Evolutionary conservation across 2,888 invertebrate genomes (phyloP).

Genomic region (Ochropleura leucogaster): DNA sequence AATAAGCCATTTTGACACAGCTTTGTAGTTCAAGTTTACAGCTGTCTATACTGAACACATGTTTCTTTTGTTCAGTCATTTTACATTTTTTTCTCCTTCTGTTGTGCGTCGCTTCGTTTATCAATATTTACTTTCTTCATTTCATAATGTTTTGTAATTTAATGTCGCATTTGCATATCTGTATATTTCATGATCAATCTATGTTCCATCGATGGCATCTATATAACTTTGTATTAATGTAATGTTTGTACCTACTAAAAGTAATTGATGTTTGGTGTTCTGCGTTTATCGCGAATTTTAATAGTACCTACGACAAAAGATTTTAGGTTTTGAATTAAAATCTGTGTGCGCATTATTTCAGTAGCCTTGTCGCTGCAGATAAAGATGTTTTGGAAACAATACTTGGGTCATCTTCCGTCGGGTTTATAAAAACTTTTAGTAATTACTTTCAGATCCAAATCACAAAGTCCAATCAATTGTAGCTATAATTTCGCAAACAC

Average conservation of each 20-base stretch:
- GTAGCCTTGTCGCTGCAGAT: slow-evolving; percentile 54
- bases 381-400: slow-evolving; percentile 58
- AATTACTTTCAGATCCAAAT: slow-evolving; percentile 29
- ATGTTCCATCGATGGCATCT: slow-evolving; percentile 3
- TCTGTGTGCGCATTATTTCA: slow-evolving; percentile 40
- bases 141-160: slow-evolving; percentile 30
- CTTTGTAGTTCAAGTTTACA: slow-evolving; percentile 11
- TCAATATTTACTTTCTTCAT: slow-evolving; percentile 26
- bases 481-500: not conserved
- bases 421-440: slow-evolving; percentile 35
- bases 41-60: slow-evolving; percentile 19
- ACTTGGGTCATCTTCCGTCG: slow-evolving; percentile 55
- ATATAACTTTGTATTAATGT: not conserved
- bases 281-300: not conserved
- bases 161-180: slow-evolving; percentile 25
- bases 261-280: not conserved
- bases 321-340: slow-evolving; percentile 48
- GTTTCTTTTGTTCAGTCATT: slow-evolving; percentile 26
- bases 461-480: not conserved
- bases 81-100: slow-evolving; percentile 8
- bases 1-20: not conserved
- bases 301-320: slow-evolving; percentile 26
- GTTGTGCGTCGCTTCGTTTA: slow-evolving; percentile 15
- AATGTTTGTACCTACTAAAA: slow-evolving; percentile 14
- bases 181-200: slow-evolving; percentile 9